These are phyloP conservation scores for Noctua janthe DNA, from an alignment of 2,888 invertebrate species.

Conservation along the genomic window DNA sequence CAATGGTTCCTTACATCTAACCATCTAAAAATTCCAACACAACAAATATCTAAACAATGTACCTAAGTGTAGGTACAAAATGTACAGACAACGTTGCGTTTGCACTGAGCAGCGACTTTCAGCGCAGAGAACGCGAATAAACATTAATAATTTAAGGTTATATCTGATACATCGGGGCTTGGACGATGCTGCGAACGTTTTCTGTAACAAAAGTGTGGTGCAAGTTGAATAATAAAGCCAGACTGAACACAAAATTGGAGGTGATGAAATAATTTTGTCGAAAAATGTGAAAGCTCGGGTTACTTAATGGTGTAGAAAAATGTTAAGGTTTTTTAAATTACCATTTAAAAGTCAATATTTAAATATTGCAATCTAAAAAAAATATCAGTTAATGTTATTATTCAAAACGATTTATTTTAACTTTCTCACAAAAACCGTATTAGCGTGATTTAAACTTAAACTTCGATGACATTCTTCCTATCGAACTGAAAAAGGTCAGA, in stretches of 20 bases:
- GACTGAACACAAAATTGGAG: not conserved
- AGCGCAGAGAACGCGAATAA: slow-evolving; percentile 69
- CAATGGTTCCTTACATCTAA: slow-evolving; percentile 1
- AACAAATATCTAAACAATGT: slow-evolving; percentile 12
- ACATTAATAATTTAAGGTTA: slow-evolving; percentile 82
- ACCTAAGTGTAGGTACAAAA: slow-evolving; percentile 2
- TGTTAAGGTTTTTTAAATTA: not conserved
- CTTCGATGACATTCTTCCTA: not conserved
- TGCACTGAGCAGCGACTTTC: slow-evolving; percentile 55
- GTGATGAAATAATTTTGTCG: not conserved
- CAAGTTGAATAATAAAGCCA: slow-evolving; percentile 23
- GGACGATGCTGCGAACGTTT: slow-evolving; percentile 69
- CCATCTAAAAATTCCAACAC: slow-evolving; percentile 12
- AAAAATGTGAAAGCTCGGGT: not conserved
- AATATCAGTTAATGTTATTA: not conserved
- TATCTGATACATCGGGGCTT: slow-evolving; percentile 75
- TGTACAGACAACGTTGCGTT: slow-evolving; percentile 33
- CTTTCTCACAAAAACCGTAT: not conserved
- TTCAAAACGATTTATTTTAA: not conserved
- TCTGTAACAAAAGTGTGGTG: slow-evolving; percentile 57
- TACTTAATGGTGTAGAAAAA: not conserved
- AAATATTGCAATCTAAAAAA: not conserved
- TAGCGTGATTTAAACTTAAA: not conserved
- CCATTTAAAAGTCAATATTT: not conserved
- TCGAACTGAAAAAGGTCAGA: not conserved